Conservation (phyloP, 2,888 invertebrate species). For the Cerceris ruficornis region DNA sequence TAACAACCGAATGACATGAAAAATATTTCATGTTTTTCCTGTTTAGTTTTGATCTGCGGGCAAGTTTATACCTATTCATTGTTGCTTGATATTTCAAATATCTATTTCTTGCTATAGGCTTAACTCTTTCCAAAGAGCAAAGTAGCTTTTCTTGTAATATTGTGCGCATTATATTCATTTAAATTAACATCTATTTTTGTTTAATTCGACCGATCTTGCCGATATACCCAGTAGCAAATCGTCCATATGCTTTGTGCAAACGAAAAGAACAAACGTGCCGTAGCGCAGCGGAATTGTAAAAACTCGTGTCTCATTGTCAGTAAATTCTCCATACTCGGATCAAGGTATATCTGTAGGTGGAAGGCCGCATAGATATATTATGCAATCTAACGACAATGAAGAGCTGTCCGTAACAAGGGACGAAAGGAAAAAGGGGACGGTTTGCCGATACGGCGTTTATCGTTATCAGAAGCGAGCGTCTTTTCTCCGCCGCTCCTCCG, state of each 20-base stretch:
- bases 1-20: too few species aligned
- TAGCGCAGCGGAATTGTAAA: background rate
- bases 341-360: conserved; percentile 28
- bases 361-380: conserved; percentile 45
- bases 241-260: background rate
- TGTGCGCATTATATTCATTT: too few species aligned
- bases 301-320: conserved; percentile 1
- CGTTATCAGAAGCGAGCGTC: conserved; percentile 73
- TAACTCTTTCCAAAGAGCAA: too few species aligned
- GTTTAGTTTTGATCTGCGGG: too few species aligned
- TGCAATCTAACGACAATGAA: conserved; percentile 38
- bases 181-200: too few species aligned
- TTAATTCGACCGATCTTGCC: too few species aligned
- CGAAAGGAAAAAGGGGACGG: conserved; percentile 54
- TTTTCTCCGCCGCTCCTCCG: conserved; percentile 54
- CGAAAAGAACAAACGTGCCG: background rate
- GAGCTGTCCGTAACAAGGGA: conserved; percentile 38
- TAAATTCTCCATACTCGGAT: conserved; percentile 41
- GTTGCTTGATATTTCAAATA: too few species aligned
- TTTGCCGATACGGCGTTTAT: conserved; percentile 72
- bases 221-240: too few species aligned
- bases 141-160: too few species aligned
- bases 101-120: too few species aligned
- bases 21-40: too few species aligned
- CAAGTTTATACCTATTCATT: too few species aligned